A percentile compares a stretch with the other conserved stretches of the same genome.
phyloP scores from a whole-genome alignment of 92 coral and sea anemone genomes.

The Plumapathes pennacea region DNA sequence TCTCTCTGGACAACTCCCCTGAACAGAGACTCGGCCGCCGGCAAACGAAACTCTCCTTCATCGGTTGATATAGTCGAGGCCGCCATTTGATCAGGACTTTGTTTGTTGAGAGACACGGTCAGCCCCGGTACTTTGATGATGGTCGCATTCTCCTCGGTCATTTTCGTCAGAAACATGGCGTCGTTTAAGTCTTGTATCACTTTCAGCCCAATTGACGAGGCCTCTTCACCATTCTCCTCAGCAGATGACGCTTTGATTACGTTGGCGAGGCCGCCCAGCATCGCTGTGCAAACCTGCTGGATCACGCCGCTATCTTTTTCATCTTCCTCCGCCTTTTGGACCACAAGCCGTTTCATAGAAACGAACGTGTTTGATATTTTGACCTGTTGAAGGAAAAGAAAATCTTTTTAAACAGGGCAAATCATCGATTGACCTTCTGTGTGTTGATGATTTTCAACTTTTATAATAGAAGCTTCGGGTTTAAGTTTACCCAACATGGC shows the following conservation, averaged over 20 bases:
- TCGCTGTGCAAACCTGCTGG: neutral
- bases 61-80: slow-evolving; percentile 6
- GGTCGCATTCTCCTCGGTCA: slow-evolving; percentile 35
- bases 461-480: too few species aligned
- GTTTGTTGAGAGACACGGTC: slow-evolving; percentile 24
- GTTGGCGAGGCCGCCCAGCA: neutral
- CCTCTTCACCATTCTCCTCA: too few species aligned
- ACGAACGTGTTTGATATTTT: too few species aligned
- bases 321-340: slow-evolving; percentile 1
- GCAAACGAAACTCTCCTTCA: slow-evolving; percentile 35
- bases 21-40: slow-evolving; percentile 23
- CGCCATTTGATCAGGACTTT: slow-evolving; percentile 3
- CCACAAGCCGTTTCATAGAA: too few species aligned
- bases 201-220: too few species aligned
- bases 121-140: slow-evolving; percentile 12
- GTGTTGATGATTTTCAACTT: too few species aligned
- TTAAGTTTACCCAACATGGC: too few species aligned
- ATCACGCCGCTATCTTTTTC: slow-evolving; percentile 9
- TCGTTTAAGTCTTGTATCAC: too few species aligned
- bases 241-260: slow-evolving; percentile 1
- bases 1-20: neutral
- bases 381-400: too few species aligned
- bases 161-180: slow-evolving; percentile 29
- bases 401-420: too few species aligned
- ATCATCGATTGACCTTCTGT: too few species aligned